Base-by-base conservation (phyloP, 2,888 invertebrate genomes). In the Harpagoxenus sublaevis region DNA sequence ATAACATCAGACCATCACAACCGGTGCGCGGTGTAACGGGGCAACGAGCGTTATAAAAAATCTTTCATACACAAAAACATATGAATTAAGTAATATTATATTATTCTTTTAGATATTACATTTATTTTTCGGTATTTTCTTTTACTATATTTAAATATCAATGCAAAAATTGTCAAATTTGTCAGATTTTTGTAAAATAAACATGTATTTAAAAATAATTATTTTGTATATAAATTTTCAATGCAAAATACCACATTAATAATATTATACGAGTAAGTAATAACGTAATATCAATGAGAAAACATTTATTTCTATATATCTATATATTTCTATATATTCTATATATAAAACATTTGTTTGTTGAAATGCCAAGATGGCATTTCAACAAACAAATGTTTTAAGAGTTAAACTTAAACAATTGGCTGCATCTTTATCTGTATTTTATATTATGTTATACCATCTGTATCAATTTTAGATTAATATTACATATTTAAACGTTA, bases 51-150 rank as follows among this genome's bases (percentile, higher is more conserved):
- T 12, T 60, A 23, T 28, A 12, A 42, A 53, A 62, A 57, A 48
- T 55, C 42, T 45, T 9, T 51, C 66, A 4, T 0, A 42, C 23
- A 35, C 35, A 23, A 53, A n/a, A 53, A 12, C 10, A n/a, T 62
- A 48, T 70, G 3, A 42, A 74, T 84, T 81, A 81, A 81, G 82
- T 82, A 23, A 6, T 66, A 15, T 60, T 3, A 35, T 35, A 15
- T 31, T 31, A 51, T 73, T 51, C 23, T 65, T 66, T 31, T 15
- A n/a, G 0, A 70, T 12, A 31, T n/a, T 53, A 18, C 9, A n/a
- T 23, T 71, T 39, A 55, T 39, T 55, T 10, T 55, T 55, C 39
- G 12, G 1, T 35, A 53, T 53, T 55, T 71, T 73, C 18, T 55
- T 0, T 28, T 18, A 18, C 10, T 28, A 35, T n/a, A n/a, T 4